A percentile compares a stretch with the other conserved stretches of the same genome.
Conservation (phyloP, 2,113 vertebrate species). For the Heptranchias perlo region DNA sequence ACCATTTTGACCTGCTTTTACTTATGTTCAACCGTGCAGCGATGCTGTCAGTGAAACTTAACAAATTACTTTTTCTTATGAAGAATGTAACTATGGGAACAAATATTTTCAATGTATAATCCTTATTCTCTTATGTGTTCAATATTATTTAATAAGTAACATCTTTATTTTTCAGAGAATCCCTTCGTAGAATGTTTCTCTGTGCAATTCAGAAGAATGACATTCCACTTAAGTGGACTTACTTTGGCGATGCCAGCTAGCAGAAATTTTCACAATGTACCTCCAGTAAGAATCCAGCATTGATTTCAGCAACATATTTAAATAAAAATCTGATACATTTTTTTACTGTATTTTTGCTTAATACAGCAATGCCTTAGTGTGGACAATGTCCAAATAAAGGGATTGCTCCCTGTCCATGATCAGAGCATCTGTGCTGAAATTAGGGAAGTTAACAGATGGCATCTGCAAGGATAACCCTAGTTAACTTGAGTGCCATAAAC, state of each 20-base stretch:
- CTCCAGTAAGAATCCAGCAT: not conserved
- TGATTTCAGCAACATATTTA: not conserved
- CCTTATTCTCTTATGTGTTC: not conserved
- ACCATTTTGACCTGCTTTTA: slow-evolving; percentile 2
- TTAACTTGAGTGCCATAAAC: too few species aligned
- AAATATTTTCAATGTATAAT: not conserved
- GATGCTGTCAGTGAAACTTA: not conserved
- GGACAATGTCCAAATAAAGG: not conserved
- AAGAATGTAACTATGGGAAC: not conserved
- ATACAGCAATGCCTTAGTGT: not conserved
- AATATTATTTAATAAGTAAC: not conserved
- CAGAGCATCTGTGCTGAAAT: not conserved
- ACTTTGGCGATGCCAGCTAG: not conserved
- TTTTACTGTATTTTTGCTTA: not conserved
- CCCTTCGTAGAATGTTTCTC: not conserved
- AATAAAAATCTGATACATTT: not conserved
- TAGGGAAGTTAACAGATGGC: not conserved
- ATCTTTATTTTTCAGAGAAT: not conserved
- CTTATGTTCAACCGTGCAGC: not conserved
- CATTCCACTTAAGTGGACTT: not conserved
- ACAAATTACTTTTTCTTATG: slow-evolving; percentile 3
- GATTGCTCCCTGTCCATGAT: not conserved
- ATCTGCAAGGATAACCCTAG: not conserved
- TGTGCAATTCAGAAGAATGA: not conserved
- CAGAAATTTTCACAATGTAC: not conserved